Evolutionary conservation across 2,113 vertebrate genomes (phyloP).

Genomic region (Hirundichthys speculiger): DNA sequence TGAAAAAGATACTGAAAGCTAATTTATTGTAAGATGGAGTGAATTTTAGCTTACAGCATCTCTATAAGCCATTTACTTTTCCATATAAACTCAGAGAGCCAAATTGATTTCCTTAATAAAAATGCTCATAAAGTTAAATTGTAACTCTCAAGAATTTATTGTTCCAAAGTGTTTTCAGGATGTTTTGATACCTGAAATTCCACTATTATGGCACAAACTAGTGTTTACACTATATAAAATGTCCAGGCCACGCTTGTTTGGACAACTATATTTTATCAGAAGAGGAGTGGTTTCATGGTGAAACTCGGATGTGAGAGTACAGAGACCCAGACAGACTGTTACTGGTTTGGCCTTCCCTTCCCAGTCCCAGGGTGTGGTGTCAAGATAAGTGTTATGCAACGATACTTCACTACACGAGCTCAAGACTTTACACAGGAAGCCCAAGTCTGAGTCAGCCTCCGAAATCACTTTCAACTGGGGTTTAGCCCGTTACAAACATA

Average conservation of each 20-base stretch:
- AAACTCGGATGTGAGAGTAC: slow-evolving; percentile 22
- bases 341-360: slow-evolving; percentile 58
- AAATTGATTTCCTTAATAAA: slow-evolving; percentile 60
- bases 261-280: slow-evolving; percentile 19
- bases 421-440: slow-evolving; percentile 73
- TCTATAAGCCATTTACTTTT: slow-evolving; percentile 53
- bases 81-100: slow-evolving; percentile 52
- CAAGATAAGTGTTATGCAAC: slow-evolving; percentile 77
- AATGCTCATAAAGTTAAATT: slow-evolving; percentile 24
- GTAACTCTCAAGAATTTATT: slow-evolving; percentile 14
- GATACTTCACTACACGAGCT: slow-evolving; percentile 69
- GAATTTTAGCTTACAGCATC: slow-evolving; percentile 35
- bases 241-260: background rate
- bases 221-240: background rate
- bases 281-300: slow-evolving; percentile 22
- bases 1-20: slow-evolving; percentile 13
- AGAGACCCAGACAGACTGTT: slow-evolving; percentile 56
- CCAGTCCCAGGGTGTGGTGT: slow-evolving; percentile 70
- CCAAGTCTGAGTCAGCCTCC: slow-evolving; percentile 68
- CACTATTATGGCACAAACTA: slow-evolving; percentile 1
- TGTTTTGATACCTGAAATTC: slow-evolving; percentile 28
- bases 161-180: slow-evolving; percentile 14
- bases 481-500: slow-evolving; percentile 45
- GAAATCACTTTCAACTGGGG: slow-evolving; percentile 57
- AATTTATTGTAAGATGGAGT: slow-evolving; percentile 26